Conservation (phyloP, 2,888 invertebrate species). For the Tipula vernalis region DNA sequence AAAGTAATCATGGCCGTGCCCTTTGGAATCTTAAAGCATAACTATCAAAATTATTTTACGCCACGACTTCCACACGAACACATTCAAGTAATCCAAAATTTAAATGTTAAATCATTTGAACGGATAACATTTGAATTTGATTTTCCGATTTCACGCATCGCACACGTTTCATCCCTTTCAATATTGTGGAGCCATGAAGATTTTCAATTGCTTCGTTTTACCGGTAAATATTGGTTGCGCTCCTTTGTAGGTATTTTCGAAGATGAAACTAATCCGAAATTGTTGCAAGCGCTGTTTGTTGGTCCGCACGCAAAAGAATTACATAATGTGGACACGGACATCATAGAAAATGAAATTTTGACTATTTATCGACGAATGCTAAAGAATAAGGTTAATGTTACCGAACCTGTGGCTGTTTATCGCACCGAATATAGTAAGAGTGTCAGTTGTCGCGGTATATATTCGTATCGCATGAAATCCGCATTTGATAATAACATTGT, state of each 20-base stretch:
- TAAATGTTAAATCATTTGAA: background rate
- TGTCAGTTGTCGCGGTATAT: background rate
- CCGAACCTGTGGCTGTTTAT: background rate
- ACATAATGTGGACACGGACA: background rate
- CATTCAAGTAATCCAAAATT: background rate
- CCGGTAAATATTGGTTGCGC: background rate
- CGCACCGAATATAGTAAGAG: background rate
- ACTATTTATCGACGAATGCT: background rate
- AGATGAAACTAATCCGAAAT: background rate
- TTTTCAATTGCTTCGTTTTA: background rate
- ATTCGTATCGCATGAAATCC: background rate
- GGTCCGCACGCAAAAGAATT: background rate
- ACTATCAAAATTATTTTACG: conserved; percentile 6
- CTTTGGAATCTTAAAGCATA: background rate
- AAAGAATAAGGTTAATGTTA: background rate
- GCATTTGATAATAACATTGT: background rate
- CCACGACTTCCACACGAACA: background rate
- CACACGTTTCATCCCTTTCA: background rate
- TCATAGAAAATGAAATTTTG: background rate
- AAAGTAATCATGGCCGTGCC: background rate
- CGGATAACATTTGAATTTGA: background rate
- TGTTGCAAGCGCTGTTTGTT: background rate
- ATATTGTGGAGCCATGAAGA: background rate
- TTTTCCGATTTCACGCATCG: background rate
- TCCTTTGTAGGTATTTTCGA: background rate